Percentiles rank a stretch among this genome's conserved stretches.
Conservation (phyloP, 2,888 invertebrate genomes). For the Thecophora atra region DNA sequence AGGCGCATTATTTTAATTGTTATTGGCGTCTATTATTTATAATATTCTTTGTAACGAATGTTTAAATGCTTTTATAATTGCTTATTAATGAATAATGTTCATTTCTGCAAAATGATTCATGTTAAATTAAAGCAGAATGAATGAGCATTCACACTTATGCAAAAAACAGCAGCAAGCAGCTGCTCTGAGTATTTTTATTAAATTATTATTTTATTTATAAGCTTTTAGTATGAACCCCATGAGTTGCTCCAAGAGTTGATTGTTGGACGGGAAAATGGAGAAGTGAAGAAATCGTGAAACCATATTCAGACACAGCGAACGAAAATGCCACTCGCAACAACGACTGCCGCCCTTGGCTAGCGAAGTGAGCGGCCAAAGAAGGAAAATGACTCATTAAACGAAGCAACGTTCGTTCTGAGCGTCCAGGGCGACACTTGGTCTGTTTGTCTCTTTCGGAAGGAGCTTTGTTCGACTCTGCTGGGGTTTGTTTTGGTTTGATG, state of each 20-base stretch:
- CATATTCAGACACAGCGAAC: neutral
- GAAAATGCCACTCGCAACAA: neutral
- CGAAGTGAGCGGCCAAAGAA: neutral
- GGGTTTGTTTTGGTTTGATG: no score
- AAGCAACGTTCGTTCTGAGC: neutral
- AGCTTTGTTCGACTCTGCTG: neutral
- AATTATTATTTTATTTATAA: conserved; percentile 2
- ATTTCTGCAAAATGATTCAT: neutral
- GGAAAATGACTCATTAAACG: conserved; percentile 1
- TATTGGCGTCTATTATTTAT: no score
- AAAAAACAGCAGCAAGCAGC: neutral
- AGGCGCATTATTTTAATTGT: no score
- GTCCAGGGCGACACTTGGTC: conserved; percentile 3
- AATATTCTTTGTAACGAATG: neutral
- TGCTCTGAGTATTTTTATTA: neutral
- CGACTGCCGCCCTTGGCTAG: neutral
- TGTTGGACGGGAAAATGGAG: neutral
- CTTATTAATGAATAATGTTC: neutral
- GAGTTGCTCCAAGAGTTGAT: neutral
- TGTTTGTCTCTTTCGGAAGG: neutral
- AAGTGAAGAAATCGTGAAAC: neutral
- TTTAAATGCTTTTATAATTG: neutral
- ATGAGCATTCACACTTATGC: neutral
- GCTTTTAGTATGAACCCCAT: neutral
- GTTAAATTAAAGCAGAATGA: neutral